Evolutionary conservation across 2,113 vertebrate genomes (phyloP), one percentile per base, ranked within the genome.

Genomic region (Pongo abelii): DNA sequence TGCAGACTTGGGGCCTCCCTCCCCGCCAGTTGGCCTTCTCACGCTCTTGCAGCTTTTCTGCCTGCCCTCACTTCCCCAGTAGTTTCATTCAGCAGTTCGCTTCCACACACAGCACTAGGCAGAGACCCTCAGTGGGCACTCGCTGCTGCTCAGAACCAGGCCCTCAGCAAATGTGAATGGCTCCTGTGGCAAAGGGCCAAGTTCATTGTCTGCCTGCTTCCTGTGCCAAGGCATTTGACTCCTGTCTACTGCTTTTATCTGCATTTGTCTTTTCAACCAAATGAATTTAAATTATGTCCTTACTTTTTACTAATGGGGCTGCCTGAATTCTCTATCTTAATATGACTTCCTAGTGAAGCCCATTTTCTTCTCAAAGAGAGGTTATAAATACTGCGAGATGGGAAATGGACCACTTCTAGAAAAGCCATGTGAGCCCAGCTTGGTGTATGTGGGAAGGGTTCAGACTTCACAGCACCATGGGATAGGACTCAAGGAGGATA

Each of bases 241-340:
- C 84, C 93, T 93, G 43, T 77, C 97, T 93, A 80, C n/a, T 40
- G 87, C 95, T 98, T 98, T 98, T 96, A 97, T 96, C 95, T 94
- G 40, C 96, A 81, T 89, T 98, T 97, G 84, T 97, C 78, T 94
- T 98, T 94, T 72, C 94, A 96, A 97, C 59, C 89, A 96, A 97
- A 97, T 83, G 83, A 95, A 96, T 89, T 97, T 96, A 98, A 98
- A 98, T 97, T 83, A 95, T 23, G 2, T 84, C 89, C 90, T 97
- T 97, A 89, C 86, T 84, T 96, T 97, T 83, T 91, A 89, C 88
- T 96, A 92, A 90, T 43, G 52, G 72, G 91, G 93, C 91, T 9
- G 92, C 72, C 91, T 95, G 72, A 86, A 96, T 95, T 55, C 69
- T 85, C 94, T 74, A 70, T 64, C 93, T 79, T 85, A 84, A 83